phyloP scores from a whole-genome alignment of 2,797 vertebrate species.

The Poecilia velifera region DNA sequence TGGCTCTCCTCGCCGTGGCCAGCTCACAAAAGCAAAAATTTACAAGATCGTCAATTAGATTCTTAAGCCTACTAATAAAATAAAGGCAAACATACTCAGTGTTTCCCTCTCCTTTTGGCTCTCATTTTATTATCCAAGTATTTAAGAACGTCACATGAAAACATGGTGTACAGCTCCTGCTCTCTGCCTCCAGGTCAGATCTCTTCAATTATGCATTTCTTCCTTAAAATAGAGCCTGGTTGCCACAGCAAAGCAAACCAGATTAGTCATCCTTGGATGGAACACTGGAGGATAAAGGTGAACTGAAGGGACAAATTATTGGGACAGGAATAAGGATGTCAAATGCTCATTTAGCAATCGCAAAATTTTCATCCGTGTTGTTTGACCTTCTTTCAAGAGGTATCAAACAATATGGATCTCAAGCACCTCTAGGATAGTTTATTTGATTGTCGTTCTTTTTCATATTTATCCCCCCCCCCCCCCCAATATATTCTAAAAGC shows the following conservation, averaged over 20 bases:
- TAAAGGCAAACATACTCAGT: neutral
- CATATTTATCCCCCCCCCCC: neutral
- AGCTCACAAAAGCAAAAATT: slow-evolving; percentile 9
- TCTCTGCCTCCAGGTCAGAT: slow-evolving; percentile 62
- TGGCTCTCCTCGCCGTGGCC: slow-evolving; percentile 25
- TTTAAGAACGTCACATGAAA: slow-evolving; percentile 4
- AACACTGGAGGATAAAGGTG: slow-evolving; percentile 27
- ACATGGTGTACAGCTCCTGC: slow-evolving; percentile 23
- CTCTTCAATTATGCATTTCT: slow-evolving; percentile 79
- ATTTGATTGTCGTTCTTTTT: slow-evolving; percentile 11
- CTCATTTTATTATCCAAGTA: slow-evolving; percentile 6
- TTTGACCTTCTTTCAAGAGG: slow-evolving; percentile 11
- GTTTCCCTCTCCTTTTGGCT: slow-evolving; percentile 14
- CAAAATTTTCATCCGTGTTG: slow-evolving; percentile 13
- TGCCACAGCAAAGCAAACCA: slow-evolving; percentile 66
- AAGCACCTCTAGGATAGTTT: neutral
- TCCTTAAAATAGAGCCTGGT: slow-evolving; percentile 74
- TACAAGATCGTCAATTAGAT: neutral
- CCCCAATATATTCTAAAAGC: too few relatives aligned
- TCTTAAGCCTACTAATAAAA: slow-evolving; percentile 17
- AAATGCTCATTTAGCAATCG: slow-evolving; percentile 18
- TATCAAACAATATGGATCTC: neutral
- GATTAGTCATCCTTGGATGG: slow-evolving; percentile 71
- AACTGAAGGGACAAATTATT: slow-evolving; percentile 26
- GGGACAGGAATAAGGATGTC: slow-evolving; percentile 26